Base-by-base conservation (phyloP, 2,888 invertebrate genomes). In the Phaonia tiefii region DNA sequence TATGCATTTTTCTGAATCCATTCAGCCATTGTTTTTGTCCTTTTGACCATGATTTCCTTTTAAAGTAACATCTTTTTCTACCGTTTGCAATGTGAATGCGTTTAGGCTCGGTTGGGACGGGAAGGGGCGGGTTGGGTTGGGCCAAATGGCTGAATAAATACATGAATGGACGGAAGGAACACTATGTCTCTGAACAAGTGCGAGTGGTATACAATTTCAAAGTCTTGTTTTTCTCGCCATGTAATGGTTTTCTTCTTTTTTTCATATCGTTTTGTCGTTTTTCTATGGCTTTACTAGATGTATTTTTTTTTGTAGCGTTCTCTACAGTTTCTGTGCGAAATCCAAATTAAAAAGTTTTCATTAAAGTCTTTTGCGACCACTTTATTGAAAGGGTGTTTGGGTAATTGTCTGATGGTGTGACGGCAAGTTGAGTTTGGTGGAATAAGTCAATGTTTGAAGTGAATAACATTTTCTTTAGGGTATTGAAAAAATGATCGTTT, bases 11-110 rank as follows among this genome's bases (percentile, higher is more conserved):
- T 31, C 3, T 5, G 31, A 3, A 31, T 17, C 37, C 11, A 39
- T n/a, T 15, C 20, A 65, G 1, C 25, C 20, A 71, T 75, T 74
- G 74, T 75, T 67, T 75, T 75, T 79, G 51, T 75, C 70, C 75
- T 71, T 37, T 67, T 75, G 75, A 79, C 79, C 79, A 72, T 79
- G 75, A 75, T 75, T 79, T 75, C 71, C 71, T 75, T 72, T 79
- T 60, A 60, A 71, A 75, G 71, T 75, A 72, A 75, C 71, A 79
- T 71, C 65, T 70, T 17, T 39, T 20, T 46, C 17, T 31, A 3
- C 31, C 8, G 31, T 8, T 31, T 31, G 31, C 31, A 8, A 8
- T 31, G 31, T 70, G 60, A 37, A 15, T 31, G 31, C 25, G 26
- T 26, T 60, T 70, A 5, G 31, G 8, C 4, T 5, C n/a, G n/a